Evolutionary conservation across 2,888 invertebrate species (phyloP).

Genomic region (Priocnemis perturbator): DNA sequence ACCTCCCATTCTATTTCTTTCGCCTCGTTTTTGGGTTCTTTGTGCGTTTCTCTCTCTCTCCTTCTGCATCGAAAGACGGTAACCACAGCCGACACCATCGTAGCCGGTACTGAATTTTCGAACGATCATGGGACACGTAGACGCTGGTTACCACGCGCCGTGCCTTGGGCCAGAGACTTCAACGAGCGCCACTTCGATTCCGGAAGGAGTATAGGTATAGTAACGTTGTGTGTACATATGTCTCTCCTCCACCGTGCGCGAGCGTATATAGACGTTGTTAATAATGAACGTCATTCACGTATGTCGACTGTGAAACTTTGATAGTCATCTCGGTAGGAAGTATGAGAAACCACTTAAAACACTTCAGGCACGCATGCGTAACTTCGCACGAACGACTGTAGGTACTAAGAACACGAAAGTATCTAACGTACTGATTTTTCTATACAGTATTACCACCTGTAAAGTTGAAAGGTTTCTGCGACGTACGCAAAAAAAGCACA

Average conservation of each 20-base stretch:
- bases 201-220: not conserved
- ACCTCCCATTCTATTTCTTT: not conserved
- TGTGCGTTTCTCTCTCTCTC: not conserved
- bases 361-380: too few species aligned
- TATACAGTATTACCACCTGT: too few species aligned
- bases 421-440: too few species aligned
- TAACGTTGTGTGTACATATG: not conserved
- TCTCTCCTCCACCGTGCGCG: not conserved
- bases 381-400: too few species aligned
- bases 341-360: too few species aligned
- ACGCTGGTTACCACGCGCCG: not conserved
- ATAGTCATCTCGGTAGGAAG: too few species aligned
- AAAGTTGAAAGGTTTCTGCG: too few species aligned
- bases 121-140: slow-evolving; percentile 6
- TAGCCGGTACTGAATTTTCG: not conserved
- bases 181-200: slow-evolving; percentile 21
- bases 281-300: too few species aligned
- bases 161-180: slow-evolving; percentile 20
- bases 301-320: too few species aligned
- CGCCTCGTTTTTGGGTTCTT: not conserved
- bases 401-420: too few species aligned
- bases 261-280: not conserved
- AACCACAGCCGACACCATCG: not conserved
- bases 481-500: too few species aligned
- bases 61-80: not conserved